Conservation (phyloP, 2,113 vertebrate species). For the Pterocles gutturalis region DNA sequence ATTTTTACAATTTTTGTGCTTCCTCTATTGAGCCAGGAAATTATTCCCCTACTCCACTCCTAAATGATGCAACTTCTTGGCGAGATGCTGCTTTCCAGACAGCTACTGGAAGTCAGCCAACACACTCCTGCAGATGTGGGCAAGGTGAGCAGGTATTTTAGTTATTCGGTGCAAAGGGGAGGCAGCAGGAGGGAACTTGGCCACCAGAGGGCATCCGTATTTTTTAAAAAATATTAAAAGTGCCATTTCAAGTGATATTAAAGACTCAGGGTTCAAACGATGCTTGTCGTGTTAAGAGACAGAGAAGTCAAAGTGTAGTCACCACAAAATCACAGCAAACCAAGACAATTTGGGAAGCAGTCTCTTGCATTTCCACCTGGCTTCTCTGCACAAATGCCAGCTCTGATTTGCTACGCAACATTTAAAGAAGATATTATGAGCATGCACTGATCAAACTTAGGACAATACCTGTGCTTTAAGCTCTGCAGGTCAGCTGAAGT, state of each 20-base stretch:
- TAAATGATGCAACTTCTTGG: background rate
- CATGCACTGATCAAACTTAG: background rate
- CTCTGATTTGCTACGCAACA: background rate
- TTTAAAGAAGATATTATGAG: background rate
- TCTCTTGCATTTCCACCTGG: background rate
- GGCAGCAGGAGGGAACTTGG: background rate
- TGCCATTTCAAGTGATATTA: background rate
- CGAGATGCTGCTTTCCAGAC: background rate
- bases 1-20: background rate
- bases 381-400: background rate
- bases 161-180: background rate
- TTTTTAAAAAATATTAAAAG: background rate
- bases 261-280: background rate
- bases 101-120: background rate
- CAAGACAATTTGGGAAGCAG: accelerated
- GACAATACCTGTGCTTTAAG: background rate
- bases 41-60: background rate
- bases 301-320: background rate
- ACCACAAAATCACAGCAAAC: background rate
- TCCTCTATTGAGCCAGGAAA: background rate
- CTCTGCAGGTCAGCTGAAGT: background rate
- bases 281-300: no score
- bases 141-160: background rate
- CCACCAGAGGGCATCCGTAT: background rate
- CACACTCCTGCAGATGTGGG: accelerated